A percentile compares a stretch with the other conserved stretches of the same genome.
Conservation (phyloP, 1,140 invertebrate species). For the Harpegnathos saltator region DNA sequence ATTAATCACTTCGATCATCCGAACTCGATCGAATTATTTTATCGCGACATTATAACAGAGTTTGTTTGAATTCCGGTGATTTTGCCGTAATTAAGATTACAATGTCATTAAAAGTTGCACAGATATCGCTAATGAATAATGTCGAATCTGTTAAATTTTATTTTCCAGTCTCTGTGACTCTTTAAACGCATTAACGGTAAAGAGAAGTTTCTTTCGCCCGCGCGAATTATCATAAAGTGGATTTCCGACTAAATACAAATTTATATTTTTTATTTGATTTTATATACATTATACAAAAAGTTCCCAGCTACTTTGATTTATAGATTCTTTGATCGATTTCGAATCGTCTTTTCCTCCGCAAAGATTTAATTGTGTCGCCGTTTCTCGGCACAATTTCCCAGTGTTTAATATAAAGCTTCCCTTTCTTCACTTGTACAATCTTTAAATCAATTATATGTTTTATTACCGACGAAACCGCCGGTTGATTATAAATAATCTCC, state of each 20-base stretch:
- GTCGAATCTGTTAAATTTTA: neutral
- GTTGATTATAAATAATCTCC: slow-evolving; percentile 14
- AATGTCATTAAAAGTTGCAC: neutral
- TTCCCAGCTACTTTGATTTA: neutral
- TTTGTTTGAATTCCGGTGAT: neutral
- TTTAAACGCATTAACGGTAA: neutral
- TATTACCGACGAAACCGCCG: neutral
- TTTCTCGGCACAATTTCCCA: neutral
- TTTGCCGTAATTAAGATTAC: neutral
- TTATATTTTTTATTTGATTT: neutral
- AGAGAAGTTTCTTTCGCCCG: neutral
- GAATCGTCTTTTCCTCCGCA: neutral
- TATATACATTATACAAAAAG: neutral
- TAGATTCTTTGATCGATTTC: neutral
- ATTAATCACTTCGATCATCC: slow-evolving; percentile 22
- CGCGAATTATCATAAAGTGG: neutral
- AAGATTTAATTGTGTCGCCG: neutral
- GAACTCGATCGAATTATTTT: slow-evolving; percentile 19
- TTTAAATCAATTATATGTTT: slow-evolving; percentile 13
- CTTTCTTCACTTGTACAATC: neutral
- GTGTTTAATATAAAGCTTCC: neutral
- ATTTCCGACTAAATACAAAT: neutral
- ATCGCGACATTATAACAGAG: slow-evolving; percentile 13
- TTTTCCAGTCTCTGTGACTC: neutral
- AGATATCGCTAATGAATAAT: neutral